Evolutionary conservation across 2,888 invertebrate species (phyloP).

Genomic region (Trissolcus brochymenae): DNA sequence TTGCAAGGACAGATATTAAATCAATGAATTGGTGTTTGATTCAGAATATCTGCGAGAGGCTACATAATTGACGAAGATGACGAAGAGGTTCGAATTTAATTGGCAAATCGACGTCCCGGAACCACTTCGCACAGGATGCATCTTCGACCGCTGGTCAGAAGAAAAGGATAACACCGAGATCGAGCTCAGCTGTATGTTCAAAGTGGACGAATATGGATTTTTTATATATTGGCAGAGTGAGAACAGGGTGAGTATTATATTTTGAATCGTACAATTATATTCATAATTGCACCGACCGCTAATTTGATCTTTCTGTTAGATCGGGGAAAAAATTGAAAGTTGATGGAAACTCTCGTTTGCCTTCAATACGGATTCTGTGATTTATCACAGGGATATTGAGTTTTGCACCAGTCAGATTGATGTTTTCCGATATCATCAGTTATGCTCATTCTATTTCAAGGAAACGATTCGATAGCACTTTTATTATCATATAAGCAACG

Average conservation of each 20-base stretch:
- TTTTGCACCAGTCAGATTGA: conserved; percentile 8
- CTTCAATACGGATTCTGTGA: conserved; percentile 3
- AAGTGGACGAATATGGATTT: conserved; percentile 98
- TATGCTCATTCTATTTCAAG: background rate
- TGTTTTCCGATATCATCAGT: conserved; percentile 14
- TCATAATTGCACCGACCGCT: background rate
- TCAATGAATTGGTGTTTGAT: conserved; percentile 32
- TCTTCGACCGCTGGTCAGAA: conserved; percentile 98
- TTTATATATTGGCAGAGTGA: conserved; percentile 99
- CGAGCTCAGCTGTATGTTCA: conserved; percentile 92
- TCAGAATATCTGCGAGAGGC: conserved; percentile 45
- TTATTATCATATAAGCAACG: too few relatives aligned
- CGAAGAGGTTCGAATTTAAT: conserved; percentile 99
- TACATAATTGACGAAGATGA: conserved; percentile 81
- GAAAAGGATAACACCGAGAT: conserved; percentile 95
- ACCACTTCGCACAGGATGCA: conserved; percentile 87
- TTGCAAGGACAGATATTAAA: conserved; percentile 26
- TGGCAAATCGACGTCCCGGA: conserved; percentile 98
- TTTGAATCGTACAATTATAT: conserved; percentile 6
- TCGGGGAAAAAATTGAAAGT: conserved; percentile 10
- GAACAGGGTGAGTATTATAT: conserved; percentile 82
- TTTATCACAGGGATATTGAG: conserved; percentile 10
- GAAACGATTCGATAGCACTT: background rate
- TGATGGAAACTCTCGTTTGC: conserved; percentile 7
- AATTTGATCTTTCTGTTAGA: background rate